phyloP scores from a whole-genome alignment of 2,888 invertebrate genomes.

The Callyntrura guangdongensis region DNA sequence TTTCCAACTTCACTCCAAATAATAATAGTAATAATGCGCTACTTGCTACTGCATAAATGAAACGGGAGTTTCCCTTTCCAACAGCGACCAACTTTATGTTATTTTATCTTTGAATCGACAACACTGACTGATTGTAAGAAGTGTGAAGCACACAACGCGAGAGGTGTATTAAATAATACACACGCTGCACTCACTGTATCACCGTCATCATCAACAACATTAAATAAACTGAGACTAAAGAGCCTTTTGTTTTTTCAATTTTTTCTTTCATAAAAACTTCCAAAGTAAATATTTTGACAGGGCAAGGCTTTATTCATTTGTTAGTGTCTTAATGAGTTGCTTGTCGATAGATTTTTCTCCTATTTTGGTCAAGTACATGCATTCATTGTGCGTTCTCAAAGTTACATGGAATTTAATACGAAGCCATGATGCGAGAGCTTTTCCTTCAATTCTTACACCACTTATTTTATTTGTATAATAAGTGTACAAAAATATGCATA shows the following conservation, averaged over 20 bases:
- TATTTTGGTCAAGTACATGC: constrained; percentile 17
- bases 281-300: constrained; percentile 80
- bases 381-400: neutral
- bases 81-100: constrained; percentile 29
- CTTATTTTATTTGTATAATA: neutral
- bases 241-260: constrained; percentile 74
- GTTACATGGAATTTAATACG: too few species aligned
- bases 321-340: constrained; percentile 76
- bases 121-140: constrained; percentile 34
- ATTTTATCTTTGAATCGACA: constrained; percentile 76
- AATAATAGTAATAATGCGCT: constrained; percentile 51
- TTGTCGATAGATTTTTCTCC: constrained; percentile 28
- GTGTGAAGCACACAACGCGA: constrained; percentile 43
- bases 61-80: constrained; percentile 75
- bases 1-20: constrained; percentile 29
- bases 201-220: constrained; percentile 41
- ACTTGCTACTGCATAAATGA: constrained; percentile 59
- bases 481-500: constrained; percentile 10
- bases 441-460: neutral
- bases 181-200: neutral
- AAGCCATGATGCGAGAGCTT: too few species aligned
- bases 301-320: constrained; percentile 71
- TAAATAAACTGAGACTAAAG: constrained; percentile 32
- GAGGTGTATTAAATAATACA: neutral
- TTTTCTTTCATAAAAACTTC: constrained; percentile 67